Percentiles rank a stretch among this genome's conserved stretches.
Evolutionary conservation across 2,888 invertebrate genomes (phyloP).

Genomic region (Hyalella azteca): DNA sequence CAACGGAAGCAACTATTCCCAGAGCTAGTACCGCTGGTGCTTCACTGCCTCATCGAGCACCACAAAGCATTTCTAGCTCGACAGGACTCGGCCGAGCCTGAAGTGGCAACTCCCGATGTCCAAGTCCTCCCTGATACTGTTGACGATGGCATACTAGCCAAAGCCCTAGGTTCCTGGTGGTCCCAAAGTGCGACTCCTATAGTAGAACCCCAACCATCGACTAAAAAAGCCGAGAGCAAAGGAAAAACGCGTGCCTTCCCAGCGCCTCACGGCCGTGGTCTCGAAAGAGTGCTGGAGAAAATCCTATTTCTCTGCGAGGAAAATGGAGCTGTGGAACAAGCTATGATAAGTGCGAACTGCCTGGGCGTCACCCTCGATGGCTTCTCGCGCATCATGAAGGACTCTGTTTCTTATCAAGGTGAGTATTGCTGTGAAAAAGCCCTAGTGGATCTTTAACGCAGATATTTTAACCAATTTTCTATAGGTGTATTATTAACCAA

Average conservation of each 20-base stretch:
- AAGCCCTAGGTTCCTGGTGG: neutral
- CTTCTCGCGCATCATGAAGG: neutral
- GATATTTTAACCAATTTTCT: too few species aligned
- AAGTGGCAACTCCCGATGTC: too few species aligned
- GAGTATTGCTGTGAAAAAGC: too few species aligned
- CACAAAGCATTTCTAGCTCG: neutral
- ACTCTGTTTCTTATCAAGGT: neutral
- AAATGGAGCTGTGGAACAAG: neutral
- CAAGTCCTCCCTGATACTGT: neutral
- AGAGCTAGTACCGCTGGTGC: neutral
- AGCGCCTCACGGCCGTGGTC: neutral
- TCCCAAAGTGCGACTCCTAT: neutral
- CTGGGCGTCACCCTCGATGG: neutral
- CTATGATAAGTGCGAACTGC: neutral
- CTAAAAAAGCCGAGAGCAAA: too few species aligned
- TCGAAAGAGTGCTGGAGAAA: slow-evolving; percentile 2
- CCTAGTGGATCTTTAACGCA: too few species aligned
- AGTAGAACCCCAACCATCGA: too few species aligned
- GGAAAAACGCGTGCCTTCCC: too few species aligned
- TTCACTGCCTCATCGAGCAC: neutral
- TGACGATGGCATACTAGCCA: neutral
- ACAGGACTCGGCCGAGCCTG: too few species aligned
- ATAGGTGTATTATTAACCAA: too few species aligned
- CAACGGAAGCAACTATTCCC: neutral
- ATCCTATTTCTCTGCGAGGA: neutral